A percentile compares a stretch with the other conserved stretches of the same genome.
Evolutionary conservation across 1,140 invertebrate genomes (phyloP).

Genomic region (Lethrus apterus): DNA sequence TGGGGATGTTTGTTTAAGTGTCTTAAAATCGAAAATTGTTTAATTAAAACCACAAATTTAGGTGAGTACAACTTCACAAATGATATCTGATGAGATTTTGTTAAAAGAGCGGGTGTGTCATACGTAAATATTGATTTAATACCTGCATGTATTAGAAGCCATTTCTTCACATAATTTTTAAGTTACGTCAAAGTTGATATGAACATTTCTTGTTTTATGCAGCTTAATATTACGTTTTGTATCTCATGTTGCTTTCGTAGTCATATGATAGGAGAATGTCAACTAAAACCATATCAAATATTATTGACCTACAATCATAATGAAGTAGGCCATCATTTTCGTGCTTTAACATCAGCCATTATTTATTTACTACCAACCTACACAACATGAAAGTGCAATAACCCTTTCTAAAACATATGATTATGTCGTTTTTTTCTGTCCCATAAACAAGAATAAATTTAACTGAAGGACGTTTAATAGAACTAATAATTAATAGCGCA

Average conservation of each 20-base stretch:
- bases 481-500: too few relatives aligned
- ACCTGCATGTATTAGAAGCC: constrained; percentile 40
- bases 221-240: neutral
- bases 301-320: constrained; percentile 10
- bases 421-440: too few relatives aligned
- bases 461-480: too few relatives aligned
- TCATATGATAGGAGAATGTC: neutral
- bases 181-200: neutral
- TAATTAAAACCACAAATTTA: neutral
- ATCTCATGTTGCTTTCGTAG: neutral
- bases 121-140: constrained; percentile 34
- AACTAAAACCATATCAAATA: constrained; percentile 13
- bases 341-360: too few relatives aligned
- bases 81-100: neutral
- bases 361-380: too few relatives aligned
- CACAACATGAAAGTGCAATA: too few relatives aligned
- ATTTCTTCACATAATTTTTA: constrained; percentile 24
- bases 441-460: too few relatives aligned
- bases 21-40: neutral
- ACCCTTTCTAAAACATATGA: too few relatives aligned
- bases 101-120: constrained; percentile 25
- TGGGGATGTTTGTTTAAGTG: too few relatives aligned
- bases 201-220: neutral
- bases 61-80: neutral
- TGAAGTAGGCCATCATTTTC: constrained; percentile 13